phyloP scores from a whole-genome alignment of 2,888 invertebrate species.

The Catocala nupta region DNA sequence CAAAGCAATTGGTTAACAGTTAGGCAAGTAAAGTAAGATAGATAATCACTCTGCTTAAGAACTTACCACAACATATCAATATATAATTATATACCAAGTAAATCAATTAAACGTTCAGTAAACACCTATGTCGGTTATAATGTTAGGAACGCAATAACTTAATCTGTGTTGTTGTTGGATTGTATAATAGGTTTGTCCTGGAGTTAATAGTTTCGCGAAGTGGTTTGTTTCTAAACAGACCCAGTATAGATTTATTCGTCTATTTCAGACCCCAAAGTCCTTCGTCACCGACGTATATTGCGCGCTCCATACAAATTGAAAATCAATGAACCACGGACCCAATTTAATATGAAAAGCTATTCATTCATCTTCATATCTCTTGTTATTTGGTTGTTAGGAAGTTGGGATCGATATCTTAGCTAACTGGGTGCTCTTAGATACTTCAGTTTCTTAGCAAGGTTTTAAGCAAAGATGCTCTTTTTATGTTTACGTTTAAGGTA shows the following conservation, averaged over 20 bases:
- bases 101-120: constrained; percentile 21
- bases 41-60: too few relatives aligned
- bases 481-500: too few relatives aligned
- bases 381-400: constrained; percentile 2
- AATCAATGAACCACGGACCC: constrained; percentile 82
- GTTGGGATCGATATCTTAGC: not conserved
- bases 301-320: constrained; percentile 80
- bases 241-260: constrained; percentile 69
- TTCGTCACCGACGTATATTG: constrained; percentile 56
- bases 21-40: too few relatives aligned
- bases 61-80: not conserved
- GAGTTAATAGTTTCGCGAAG: constrained; percentile 51
- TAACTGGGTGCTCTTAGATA: not conserved
- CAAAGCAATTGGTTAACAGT: too few relatives aligned
- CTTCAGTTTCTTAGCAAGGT: too few relatives aligned
- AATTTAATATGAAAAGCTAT: constrained; percentile 81
- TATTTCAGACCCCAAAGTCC: constrained; percentile 63
- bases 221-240: constrained; percentile 56
- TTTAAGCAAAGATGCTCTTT: too few relatives aligned
- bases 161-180: constrained; percentile 44
- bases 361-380: constrained; percentile 30
- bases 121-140: constrained; percentile 31
- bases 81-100: not conserved
- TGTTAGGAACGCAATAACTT: constrained; percentile 31
- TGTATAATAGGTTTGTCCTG: constrained; percentile 36